These are phyloP conservation scores for Microtus montanus DNA, from an alignment of 2,113 vertebrate genomes.

Conservation along the genomic window DNA sequence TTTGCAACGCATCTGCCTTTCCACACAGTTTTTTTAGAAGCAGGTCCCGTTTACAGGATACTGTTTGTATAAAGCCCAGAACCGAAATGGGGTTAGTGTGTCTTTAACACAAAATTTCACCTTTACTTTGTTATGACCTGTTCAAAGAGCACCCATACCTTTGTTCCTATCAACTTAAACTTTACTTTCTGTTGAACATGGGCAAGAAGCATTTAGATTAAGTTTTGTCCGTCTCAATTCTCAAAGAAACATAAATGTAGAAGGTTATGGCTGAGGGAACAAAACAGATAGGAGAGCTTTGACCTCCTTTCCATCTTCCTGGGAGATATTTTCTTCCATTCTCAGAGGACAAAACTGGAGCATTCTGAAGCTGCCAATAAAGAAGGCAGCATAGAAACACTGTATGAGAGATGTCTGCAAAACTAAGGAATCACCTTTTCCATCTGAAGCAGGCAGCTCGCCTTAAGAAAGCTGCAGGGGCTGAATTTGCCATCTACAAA, in stretches of 20 bases:
- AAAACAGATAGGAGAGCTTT: not conserved
- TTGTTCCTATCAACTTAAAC: not conserved
- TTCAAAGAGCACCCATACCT: too few species aligned
- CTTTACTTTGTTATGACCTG: not conserved
- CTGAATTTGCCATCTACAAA: not conserved
- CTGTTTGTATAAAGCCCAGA: not conserved
- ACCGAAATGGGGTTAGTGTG: not conserved
- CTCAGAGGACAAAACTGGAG: not conserved
- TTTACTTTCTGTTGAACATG: not conserved
- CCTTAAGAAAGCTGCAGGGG: not conserved
- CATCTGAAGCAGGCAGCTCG: not conserved
- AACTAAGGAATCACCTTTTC: not conserved
- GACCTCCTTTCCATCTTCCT: not conserved
- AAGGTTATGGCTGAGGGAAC: not conserved
- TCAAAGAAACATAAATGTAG: not conserved
- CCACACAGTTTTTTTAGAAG: not conserved
- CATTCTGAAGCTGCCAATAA: not conserved
- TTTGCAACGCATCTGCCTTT: not conserved
- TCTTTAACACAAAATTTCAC: not conserved
- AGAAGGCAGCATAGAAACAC: not conserved
- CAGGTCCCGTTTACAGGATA: not conserved
- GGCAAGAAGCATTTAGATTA: not conserved
- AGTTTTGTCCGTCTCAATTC: not conserved
- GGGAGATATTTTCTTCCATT: not conserved
- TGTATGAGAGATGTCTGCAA: not conserved